Conservation (phyloP, 2,113 vertebrate species). For the Eudyptes chrysolophus region DNA sequence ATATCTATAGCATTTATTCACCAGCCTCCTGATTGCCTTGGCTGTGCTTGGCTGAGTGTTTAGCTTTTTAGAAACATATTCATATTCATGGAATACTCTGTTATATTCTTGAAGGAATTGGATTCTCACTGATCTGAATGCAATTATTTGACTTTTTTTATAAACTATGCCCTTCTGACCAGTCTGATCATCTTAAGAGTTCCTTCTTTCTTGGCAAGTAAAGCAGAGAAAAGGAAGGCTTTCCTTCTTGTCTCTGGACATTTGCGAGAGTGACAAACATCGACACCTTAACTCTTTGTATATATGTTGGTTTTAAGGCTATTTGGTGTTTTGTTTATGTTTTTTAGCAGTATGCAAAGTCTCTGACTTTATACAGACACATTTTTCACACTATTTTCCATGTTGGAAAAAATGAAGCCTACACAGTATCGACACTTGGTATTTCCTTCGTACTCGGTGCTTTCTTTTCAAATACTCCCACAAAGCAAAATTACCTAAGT, state of each 20-base stretch:
- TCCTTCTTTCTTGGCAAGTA: neutral
- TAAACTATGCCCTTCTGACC: neutral
- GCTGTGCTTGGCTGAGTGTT: neutral
- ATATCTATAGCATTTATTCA: neutral
- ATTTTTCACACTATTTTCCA: neutral
- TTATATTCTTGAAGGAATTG: neutral
- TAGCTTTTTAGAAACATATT: neutral
- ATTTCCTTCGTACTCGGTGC: neutral
- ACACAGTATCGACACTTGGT: fast-evolving
- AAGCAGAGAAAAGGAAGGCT: neutral
- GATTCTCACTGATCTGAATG: neutral
- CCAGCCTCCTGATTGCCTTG: neutral
- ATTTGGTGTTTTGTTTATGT: neutral
- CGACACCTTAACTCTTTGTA: neutral
- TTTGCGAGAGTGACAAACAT: neutral
- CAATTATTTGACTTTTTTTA: neutral
- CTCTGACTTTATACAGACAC: neutral
- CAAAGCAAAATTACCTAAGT: neutral
- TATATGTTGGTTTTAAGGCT: neutral
- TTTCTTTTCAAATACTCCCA: neutral
- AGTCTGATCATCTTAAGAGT: neutral
- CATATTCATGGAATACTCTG: neutral
- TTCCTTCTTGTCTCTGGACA: neutral
- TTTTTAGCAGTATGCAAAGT: neutral
- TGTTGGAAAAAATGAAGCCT: neutral